Conservation (phyloP, 1,140 invertebrate species). For the Hesperophylax magnus region DNA sequence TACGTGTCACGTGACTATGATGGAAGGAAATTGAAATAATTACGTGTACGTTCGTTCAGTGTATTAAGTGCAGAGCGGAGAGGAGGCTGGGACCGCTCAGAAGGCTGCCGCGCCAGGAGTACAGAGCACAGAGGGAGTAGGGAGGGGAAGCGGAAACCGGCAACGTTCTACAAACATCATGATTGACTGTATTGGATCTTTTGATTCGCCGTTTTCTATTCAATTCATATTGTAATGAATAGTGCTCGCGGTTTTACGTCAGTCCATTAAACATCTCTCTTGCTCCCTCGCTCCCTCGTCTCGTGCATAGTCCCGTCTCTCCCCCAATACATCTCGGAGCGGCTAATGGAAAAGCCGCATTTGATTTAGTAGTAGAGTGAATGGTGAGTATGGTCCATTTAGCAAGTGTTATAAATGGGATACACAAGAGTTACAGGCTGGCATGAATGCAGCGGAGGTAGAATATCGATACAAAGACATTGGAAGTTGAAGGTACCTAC, state of each 20-base stretch:
- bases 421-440: conserved; percentile 54
- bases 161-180: conserved; percentile 21
- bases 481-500: neutral
- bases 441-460: conserved; percentile 50
- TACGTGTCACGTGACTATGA: no score
- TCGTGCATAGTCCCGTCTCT: conserved; percentile 5
- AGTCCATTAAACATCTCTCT: conserved; percentile 54
- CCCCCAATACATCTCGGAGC: conserved; percentile 44
- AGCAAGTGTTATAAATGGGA: conserved; percentile 57
- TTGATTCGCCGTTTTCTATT: conserved; percentile 52
- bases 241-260: conserved; percentile 49
- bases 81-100: no score
- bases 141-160: neutral
- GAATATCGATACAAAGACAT: conserved; percentile 44
- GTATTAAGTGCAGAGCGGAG: no score
- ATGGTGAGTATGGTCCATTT: conserved; percentile 58
- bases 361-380: conserved; percentile 56
- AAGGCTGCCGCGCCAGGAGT: no score
- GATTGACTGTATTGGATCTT: conserved; percentile 54
- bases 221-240: conserved; percentile 58
- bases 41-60: no score
- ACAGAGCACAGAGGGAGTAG: neutral
- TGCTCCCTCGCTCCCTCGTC: conserved; percentile 20
- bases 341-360: conserved; percentile 58
- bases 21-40: no score